Conservation (phyloP, 2,888 invertebrate genomes). For the Pteria penguin region DNA sequence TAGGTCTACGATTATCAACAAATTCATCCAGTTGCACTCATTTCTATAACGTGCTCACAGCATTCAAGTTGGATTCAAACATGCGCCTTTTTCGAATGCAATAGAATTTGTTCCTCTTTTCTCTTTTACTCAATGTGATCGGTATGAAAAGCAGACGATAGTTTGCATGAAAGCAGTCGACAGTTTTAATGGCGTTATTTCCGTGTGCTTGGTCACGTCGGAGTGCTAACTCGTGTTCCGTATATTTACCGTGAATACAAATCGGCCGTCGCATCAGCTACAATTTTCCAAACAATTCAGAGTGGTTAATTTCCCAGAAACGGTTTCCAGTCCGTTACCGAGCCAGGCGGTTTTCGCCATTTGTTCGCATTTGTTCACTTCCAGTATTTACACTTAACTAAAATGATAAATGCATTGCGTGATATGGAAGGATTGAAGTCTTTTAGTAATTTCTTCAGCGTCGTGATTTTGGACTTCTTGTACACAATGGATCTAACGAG, state of each 20-base stretch:
- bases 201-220: conserved; percentile 18
- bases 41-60: too few relatives aligned
- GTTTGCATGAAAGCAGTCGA: conserved; percentile 14
- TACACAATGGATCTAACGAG: not conserved
- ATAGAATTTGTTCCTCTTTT: too few relatives aligned
- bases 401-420: conserved; percentile 16
- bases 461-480: not conserved
- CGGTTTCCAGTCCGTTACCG: conserved; percentile 38
- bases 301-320: conserved; percentile 39
- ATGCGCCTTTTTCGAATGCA: too few relatives aligned
- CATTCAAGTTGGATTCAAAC: too few relatives aligned
- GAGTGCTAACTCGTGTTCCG: conserved; percentile 25
- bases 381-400: not conserved
- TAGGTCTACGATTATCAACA: too few relatives aligned
- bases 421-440: not conserved
- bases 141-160: too few relatives aligned
- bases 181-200: conserved; percentile 17
- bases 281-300: conserved; percentile 28
- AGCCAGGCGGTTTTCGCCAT: conserved; percentile 29
- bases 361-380: conserved; percentile 36
- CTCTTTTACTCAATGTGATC: too few relatives aligned
- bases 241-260: conserved; percentile 26
- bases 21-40: too few relatives aligned
- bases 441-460: not conserved
- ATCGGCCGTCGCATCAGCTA: conserved; percentile 13